Conservation (phyloP, 2,888 invertebrate species). For the Euzetes globulus region DNA sequence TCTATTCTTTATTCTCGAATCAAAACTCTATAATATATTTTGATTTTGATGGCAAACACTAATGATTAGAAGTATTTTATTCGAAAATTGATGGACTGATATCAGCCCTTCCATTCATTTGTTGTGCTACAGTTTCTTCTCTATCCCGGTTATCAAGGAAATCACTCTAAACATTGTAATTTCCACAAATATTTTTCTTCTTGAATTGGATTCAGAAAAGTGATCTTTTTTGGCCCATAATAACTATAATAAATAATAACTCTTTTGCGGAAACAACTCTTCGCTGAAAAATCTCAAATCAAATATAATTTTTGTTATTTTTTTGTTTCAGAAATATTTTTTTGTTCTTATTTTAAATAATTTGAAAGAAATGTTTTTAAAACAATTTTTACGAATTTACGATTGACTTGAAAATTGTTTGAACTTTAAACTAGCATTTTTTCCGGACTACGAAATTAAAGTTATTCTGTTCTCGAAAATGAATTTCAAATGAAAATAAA, state of each 20-base stretch:
- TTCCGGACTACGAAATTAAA: no score
- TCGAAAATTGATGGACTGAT: background rate
- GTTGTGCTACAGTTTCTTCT: background rate
- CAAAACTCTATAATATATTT: slow-evolving; percentile 1
- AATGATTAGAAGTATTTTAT: background rate
- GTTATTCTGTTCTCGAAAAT: no score
- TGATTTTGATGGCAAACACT: slow-evolving; percentile 12
- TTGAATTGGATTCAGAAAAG: background rate
- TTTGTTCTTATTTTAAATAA: no score
- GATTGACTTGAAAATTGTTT: no score
- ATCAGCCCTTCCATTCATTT: background rate
- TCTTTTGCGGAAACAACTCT: background rate
- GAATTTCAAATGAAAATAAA: no score
- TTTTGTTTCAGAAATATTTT: background rate
- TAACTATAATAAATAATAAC: background rate
- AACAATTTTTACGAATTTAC: no score
- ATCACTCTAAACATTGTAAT: background rate
- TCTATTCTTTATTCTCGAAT: background rate
- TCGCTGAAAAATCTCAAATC: background rate
- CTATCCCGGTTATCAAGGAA: background rate
- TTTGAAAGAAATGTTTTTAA: no score
- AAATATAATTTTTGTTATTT: background rate
- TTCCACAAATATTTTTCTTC: background rate
- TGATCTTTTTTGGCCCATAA: background rate
- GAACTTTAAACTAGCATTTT: no score